A percentile compares a stretch with the other conserved stretches of the same genome.
Conservation (phyloP, 2,797 vertebrate species). For the Craterocephalus amniculus region DNA sequence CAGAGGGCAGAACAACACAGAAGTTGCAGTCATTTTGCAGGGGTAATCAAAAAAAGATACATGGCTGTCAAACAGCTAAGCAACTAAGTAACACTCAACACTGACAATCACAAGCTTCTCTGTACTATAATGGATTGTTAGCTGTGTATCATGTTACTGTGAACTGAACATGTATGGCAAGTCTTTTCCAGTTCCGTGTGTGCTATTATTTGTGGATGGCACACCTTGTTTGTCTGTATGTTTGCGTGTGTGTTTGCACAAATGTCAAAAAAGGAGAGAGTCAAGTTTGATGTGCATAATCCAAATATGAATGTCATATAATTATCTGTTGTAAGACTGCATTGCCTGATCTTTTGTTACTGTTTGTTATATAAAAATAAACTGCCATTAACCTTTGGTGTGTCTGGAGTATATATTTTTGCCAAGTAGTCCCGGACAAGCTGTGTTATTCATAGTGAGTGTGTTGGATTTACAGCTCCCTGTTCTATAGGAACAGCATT, state of each 20-base stretch:
- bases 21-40: conserved; percentile 56
- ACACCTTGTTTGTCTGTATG: conserved; percentile 10
- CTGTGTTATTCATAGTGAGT: too few relatives aligned
- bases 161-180: conserved; percentile 43
- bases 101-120: conserved; percentile 77
- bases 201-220: conserved; percentile 50
- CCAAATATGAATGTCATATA: conserved; percentile 73
- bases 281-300: conserved; percentile 45
- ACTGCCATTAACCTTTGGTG: conserved; percentile 49
- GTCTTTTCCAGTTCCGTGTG: conserved; percentile 45
- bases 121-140: conserved; percentile 52
- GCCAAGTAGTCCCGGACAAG: too few relatives aligned
- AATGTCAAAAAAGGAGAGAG: conserved; percentile 1
- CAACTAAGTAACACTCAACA: conserved; percentile 66
- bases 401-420: conserved; percentile 27
- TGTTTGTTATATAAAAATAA: conserved; percentile 79
- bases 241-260: conserved; percentile 11
- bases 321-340: conserved; percentile 62
- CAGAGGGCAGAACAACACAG: conserved; percentile 50
- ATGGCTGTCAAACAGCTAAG: conserved; percentile 79
- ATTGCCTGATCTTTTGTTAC: conserved; percentile 77
- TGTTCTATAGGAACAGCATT: too few relatives aligned
- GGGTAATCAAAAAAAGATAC: conserved; percentile 54
- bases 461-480: not conserved
- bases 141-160: conserved; percentile 57